A percentile compares a stretch with the other conserved stretches of the same genome.
Conservation (phyloP, 2,888 invertebrate species). For the Ctena decussata region DNA sequence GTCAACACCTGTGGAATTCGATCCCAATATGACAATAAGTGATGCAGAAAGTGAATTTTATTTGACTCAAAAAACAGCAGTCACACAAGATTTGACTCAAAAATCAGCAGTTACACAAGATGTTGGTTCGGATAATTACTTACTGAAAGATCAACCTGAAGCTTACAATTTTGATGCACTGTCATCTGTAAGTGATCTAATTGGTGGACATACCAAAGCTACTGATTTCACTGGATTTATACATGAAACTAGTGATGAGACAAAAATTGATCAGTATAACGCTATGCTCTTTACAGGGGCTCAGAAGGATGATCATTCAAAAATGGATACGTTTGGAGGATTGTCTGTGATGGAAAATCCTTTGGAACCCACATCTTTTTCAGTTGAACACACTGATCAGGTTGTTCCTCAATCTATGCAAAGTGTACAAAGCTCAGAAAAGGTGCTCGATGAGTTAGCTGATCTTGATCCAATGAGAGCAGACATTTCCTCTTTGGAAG, state of each 20-base stretch:
- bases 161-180: not conserved
- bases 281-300: not conserved
- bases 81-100: not conserved
- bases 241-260: not conserved
- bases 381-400: not conserved
- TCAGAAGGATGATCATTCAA: not conserved
- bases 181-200: not conserved
- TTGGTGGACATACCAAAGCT: not conserved
- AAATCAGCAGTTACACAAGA: not conserved
- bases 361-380: conserved; percentile 11
- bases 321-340: not conserved
- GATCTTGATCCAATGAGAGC: conserved; percentile 64
- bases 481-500: not conserved
- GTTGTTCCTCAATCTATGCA: conserved; percentile 23
- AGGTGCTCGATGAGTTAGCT: conserved; percentile 54
- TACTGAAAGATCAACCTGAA: not conserved
- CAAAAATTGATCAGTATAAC: not conserved
- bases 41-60: not conserved
- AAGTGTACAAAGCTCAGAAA: conserved; percentile 14
- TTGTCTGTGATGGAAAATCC: not conserved
- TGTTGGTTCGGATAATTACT: not conserved
- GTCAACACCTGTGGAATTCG: conserved; percentile 75
- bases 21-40: conserved; percentile 23
- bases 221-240: not conserved
- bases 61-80: not conserved